These are phyloP conservation scores for Micropterix aruncella DNA, from an alignment of 2,888 invertebrate genomes.

Conservation along the genomic window DNA sequence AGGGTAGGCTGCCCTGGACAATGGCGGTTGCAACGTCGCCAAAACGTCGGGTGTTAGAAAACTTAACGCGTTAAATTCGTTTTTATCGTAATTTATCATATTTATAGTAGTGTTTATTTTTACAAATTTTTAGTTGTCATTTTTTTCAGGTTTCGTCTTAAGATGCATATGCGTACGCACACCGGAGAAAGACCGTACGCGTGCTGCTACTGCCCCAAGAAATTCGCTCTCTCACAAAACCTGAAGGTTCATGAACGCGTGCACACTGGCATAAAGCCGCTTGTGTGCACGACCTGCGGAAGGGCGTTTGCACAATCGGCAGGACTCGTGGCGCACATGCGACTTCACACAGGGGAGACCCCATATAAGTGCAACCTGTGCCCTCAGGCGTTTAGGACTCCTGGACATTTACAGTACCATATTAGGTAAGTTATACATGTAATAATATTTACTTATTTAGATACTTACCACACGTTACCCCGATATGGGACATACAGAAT, in stretches of 20 bases:
- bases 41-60: too few species aligned
- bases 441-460: too few species aligned
- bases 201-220: slow-evolving; percentile 27
- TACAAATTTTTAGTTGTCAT: too few species aligned
- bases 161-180: slow-evolving; percentile 30
- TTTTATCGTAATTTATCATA: too few species aligned
- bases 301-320: slow-evolving; percentile 31
- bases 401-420: slow-evolving; percentile 13
- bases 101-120: too few species aligned
- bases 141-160: slow-evolving; percentile 26
- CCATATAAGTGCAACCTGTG: slow-evolving; percentile 13
- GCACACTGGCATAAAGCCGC: slow-evolving; percentile 36
- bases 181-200: slow-evolving; percentile 25
- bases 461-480: too few species aligned
- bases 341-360: slow-evolving; percentile 15
- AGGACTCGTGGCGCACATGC: slow-evolving; percentile 26
- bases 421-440: too few species aligned
- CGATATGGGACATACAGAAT: too few species aligned
- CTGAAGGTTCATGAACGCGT: slow-evolving; percentile 30
- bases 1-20: too few species aligned
- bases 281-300: slow-evolving; percentile 26
- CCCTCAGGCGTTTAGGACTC: slow-evolving; percentile 10
- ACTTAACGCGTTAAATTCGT: too few species aligned
- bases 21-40: too few species aligned
- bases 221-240: slow-evolving; percentile 28